Evolutionary conservation across 2,797 vertebrate species (phyloP).

Genomic region (Syncerus caffer): DNA sequence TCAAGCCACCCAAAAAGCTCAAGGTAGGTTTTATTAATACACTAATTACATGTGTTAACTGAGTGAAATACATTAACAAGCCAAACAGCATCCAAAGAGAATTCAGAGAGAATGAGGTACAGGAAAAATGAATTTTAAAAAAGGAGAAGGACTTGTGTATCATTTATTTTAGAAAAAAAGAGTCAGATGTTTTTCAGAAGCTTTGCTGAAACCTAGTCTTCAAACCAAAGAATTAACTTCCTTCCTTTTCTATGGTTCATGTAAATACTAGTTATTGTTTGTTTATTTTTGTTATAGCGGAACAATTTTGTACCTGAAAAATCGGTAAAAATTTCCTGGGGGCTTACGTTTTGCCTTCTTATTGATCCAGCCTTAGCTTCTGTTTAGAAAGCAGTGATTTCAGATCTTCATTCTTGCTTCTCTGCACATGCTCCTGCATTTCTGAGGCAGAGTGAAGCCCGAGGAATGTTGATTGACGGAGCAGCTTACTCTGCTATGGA

Average conservation of each 20-base stretch:
- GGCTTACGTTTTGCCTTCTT: neutral
- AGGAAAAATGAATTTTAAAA: neutral
- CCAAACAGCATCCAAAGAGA: neutral
- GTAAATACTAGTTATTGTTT: neutral
- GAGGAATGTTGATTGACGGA: accelerated
- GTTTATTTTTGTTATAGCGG: neutral
- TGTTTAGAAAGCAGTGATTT: neutral
- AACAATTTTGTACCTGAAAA: neutral
- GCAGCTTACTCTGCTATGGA: neutral
- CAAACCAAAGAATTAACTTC: neutral
- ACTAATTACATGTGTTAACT: neutral
- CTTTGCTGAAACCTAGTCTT: neutral
- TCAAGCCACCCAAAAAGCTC: conserved; percentile 91
- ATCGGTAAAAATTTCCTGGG: neutral
- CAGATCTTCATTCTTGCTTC: neutral
- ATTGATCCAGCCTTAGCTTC: neutral
- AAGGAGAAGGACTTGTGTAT: neutral
- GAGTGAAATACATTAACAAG: neutral
- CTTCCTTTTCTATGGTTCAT: neutral
- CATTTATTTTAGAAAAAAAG: neutral
- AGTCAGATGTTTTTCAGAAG: neutral
- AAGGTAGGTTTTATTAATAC: conserved; percentile 82
- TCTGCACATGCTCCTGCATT: neutral
- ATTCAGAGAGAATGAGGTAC: neutral
- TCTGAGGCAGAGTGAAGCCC: neutral